Conservation (phyloP, 2,113 vertebrate species). For the Strix uralensis region DNA sequence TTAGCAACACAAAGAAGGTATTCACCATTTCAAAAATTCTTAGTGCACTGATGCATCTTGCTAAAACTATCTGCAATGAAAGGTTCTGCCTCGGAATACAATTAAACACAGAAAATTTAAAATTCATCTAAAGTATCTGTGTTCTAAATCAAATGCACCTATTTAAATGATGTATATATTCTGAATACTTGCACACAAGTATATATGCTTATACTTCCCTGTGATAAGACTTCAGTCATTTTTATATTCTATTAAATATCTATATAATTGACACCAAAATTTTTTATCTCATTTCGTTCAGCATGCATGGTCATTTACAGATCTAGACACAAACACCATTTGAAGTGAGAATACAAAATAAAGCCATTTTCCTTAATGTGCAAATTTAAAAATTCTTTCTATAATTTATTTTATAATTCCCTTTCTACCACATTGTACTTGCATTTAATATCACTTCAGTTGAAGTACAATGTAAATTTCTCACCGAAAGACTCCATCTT, state of each 20-base stretch:
- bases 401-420: conserved; percentile 33
- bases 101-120: background rate
- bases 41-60: conserved; percentile 26
- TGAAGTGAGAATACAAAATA: conserved; percentile 18
- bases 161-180: background rate
- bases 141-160: background rate
- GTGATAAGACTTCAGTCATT: conserved; percentile 8
- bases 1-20: conserved; percentile 55
- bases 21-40: conserved; percentile 22
- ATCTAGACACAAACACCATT: background rate
- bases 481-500: conserved; percentile 41
- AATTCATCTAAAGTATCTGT: background rate
- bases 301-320: background rate
- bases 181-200: background rate
- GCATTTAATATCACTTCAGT: conserved; percentile 30
- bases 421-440: conserved; percentile 23
- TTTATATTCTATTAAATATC: conserved; percentile 42
- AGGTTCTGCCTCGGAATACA: background rate
- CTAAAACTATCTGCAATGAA: conserved; percentile 6
- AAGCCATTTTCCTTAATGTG: conserved; percentile 29
- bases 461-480: conserved; percentile 42
- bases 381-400: conserved; percentile 15
- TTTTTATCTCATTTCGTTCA: background rate
- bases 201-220: background rate
- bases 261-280: background rate